Base-by-base conservation (phyloP, 2,113 vertebrate genomes). In the Vireo altiloquus region DNA sequence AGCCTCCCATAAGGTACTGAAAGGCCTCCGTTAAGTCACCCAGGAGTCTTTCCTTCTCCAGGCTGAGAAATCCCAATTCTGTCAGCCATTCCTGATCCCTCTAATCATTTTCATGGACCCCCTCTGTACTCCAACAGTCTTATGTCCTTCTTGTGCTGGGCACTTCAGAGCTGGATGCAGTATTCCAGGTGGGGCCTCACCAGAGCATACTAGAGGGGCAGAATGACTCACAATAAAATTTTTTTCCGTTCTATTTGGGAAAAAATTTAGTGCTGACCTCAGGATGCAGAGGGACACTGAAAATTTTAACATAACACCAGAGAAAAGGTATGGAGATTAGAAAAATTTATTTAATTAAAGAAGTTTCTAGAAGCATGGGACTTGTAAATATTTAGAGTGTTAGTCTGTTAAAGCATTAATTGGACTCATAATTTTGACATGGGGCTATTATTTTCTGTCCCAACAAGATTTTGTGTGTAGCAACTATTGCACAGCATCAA, bases 11-110 rank as follows among this genome's bases (percentile, higher is more conserved):
- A 21, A 37, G 9, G 17, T 33, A 35, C 50, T 31, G 31, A 57
- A 72, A 57, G 13, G 12, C 25, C 31, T 9, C 35, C 27, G 9
- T 72, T 57, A 57, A 57, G 7, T 50, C 42, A 37, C 12, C 5
- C 0, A 0, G 11, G 31, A 33, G 27, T 2, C 33, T 57, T 64
- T 53, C 25, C 14, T 56, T 44, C 59, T 81, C 27, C 4, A 9
- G 19, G 14, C 27, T 39, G 37, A 52, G 13, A 56, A 44, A 65
- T 33, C 17, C 3, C 44, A 72, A 30, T 44, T 81, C 18, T 52
- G 10, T 65, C 37, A 57, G 60, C 7, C 44, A 10, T 89, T 74
- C 8, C 27, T 81, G 7, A 74, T 37, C 13, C 7, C 10, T 44
- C 59, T 44, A 52, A 30, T 44, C 2, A 28, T 52, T 57, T 27